These are phyloP conservation scores for Oreotrochilus melanogaster DNA, from an alignment of 2,113 vertebrate species.

Conservation along the genomic window DNA sequence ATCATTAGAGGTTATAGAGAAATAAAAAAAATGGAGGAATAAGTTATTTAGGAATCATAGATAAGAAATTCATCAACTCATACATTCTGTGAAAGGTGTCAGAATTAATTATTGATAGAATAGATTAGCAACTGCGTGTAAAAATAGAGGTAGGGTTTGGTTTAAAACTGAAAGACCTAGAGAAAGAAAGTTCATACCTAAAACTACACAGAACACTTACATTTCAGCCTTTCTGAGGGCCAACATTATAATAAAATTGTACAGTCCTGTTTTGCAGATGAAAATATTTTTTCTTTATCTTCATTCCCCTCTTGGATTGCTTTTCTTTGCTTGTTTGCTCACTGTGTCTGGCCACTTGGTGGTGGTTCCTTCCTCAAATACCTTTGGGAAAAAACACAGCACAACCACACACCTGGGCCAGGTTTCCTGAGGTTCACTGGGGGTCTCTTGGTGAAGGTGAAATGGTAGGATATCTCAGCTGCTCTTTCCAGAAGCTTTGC, in stretches of 20 bases:
- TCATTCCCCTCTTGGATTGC: not conserved
- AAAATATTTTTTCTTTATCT: not conserved
- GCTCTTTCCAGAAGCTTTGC: not conserved
- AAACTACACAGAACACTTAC: not conserved
- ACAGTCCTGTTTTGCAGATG: not conserved
- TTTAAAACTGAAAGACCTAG: not conserved
- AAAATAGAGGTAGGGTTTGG: not conserved
- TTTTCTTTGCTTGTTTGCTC: not conserved
- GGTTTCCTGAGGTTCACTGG: not conserved
- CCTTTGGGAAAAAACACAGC: not conserved
- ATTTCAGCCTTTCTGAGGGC: not conserved
- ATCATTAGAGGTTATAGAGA: not conserved
- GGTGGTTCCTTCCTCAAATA: not conserved
- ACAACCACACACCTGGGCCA: rapidly evolving
- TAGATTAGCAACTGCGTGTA: not conserved
- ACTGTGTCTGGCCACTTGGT: not conserved
- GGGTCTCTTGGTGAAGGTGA: rapidly evolving
- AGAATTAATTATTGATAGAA: slow-evolving; percentile 10
- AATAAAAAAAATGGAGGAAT: not conserved
- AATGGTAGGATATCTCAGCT: not conserved
- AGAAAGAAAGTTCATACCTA: not conserved
- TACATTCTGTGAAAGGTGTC: not conserved
- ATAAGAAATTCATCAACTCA: not conserved
- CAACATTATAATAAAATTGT: not conserved
- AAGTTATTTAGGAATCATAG: not conserved